phyloP scores from a whole-genome alignment of 2,797 vertebrate species.

The Crypturellus tataupa region DNA sequence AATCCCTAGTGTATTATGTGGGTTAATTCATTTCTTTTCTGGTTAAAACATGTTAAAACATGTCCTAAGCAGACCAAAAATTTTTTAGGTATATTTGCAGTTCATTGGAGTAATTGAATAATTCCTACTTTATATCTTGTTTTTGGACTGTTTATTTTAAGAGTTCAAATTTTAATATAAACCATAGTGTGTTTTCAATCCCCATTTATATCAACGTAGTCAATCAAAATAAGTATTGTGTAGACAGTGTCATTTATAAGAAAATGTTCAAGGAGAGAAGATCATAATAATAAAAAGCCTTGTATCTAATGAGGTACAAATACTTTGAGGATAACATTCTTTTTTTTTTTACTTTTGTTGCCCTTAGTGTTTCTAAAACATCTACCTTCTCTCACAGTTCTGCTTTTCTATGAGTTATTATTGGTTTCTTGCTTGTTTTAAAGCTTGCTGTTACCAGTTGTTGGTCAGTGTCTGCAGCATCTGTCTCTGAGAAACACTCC shows the following conservation, averaged over 20 bases:
- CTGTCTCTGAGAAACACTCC: background rate
- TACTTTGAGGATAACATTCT: background rate
- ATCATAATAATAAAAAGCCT: background rate
- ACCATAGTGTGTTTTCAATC: background rate
- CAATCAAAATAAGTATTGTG: background rate
- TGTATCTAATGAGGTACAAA: background rate
- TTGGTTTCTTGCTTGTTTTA: background rate
- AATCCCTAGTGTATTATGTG: accelerated
- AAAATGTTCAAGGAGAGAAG: background rate
- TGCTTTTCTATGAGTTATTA: background rate
- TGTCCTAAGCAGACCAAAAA: accelerated
- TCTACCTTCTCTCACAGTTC: background rate
- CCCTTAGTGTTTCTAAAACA: background rate
- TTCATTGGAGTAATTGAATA: background rate
- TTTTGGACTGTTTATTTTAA: background rate
- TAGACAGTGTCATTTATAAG: background rate
- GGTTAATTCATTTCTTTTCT: background rate
- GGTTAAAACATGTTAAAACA: background rate
- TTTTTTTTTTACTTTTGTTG: background rate
- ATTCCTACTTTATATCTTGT: background rate
- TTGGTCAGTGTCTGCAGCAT: background rate
- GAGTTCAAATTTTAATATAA: background rate
- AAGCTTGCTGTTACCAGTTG: background rate
- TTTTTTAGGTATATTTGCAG: background rate
- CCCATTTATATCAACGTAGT: background rate